These are phyloP conservation scores for Temnothorax nylanderi DNA, from an alignment of 1,140 invertebrate genomes.

Conservation along the genomic window DNA sequence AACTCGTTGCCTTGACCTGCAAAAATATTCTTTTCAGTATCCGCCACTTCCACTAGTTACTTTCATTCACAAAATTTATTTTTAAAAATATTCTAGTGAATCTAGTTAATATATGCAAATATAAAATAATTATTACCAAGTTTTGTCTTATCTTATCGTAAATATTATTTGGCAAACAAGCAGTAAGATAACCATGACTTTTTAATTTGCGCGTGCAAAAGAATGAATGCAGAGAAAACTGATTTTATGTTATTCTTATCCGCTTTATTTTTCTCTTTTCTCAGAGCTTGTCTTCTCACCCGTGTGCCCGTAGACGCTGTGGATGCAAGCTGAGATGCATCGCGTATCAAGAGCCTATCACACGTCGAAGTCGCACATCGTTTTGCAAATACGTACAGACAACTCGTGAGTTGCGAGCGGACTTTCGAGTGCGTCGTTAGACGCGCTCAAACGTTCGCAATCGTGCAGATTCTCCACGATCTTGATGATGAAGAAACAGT, in stretches of 20 bases:
- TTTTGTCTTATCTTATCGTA: conserved; percentile 30
- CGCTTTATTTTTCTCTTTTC: background rate
- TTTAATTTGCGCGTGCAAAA: background rate
- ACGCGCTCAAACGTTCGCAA: background rate
- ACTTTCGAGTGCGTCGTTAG: conserved; percentile 28
- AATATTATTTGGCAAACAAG: background rate
- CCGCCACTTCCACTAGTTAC: background rate
- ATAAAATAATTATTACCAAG: conserved; percentile 24
- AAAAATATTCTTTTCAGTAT: background rate
- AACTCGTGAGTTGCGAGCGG: conserved; percentile 28
- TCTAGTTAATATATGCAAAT: background rate
- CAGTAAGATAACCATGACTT: conserved; percentile 9
- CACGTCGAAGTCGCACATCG: background rate
- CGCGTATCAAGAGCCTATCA: background rate
- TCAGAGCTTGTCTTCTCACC: background rate
- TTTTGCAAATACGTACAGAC: conserved; percentile 18
- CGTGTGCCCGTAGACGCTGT: background rate
- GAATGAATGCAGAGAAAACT: background rate
- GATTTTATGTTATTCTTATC: conserved; percentile 28
- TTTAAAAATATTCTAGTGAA: conserved; percentile 7
- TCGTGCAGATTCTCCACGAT: background rate
- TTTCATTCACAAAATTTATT: background rate
- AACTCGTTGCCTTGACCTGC: background rate
- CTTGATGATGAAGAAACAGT: conserved; percentile 48
- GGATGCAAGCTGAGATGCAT: conserved; percentile 17